Evolutionary conservation across 2,888 invertebrate genomes (phyloP), one percentile per base, ranked within the genome.

Genomic region (Minunthozetes semirufus): DNA sequence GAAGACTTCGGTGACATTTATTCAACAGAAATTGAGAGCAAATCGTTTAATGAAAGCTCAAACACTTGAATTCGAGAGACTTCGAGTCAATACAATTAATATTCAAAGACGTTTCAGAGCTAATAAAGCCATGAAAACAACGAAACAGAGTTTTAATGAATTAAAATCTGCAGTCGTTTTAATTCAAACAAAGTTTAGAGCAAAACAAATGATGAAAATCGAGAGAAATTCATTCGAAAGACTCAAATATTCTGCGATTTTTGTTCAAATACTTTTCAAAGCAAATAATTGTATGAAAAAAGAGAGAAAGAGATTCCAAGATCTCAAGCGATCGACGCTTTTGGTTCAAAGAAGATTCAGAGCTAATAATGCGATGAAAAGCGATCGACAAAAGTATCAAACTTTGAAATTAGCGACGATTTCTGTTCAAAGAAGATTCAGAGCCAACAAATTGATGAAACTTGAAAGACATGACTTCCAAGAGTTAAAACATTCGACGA

Each of bases 31-130:
- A 15, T 42, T 27, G 8, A 61, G 74, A 17, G 63, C 66, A 4
- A 82, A 81, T 76, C 5, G 9, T 19, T 5, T 13, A 5, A 59
- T 59, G 59, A 59, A 22, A 59, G 6, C 19, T 19, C 25, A 11
- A 19, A 59, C 17, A 13, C 11, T 25, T 59, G 9, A 53, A 53
- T 8, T 15, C 6, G 38, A 11, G 15, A 73, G 19, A 19, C 4
- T n/a, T n/a, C 9, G 53, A 22, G 13, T 27, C 9, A 25, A 59
- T 9, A n/a, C 19, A 4, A 4, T 68, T 42, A 19, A 11, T 1
- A 17, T 68, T n/a, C 68, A 46, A 25, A 22, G 22, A 25, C 19
- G 15, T 19, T 70, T 70, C 25, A 42, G 70, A 38, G n/a, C 70
- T 9, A 68, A 68, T 68, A 38, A 8, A 68, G n/a, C 5, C 0